Base-by-base conservation (phyloP, 2,113 vertebrate species). In the Suncus etruscus region DNA sequence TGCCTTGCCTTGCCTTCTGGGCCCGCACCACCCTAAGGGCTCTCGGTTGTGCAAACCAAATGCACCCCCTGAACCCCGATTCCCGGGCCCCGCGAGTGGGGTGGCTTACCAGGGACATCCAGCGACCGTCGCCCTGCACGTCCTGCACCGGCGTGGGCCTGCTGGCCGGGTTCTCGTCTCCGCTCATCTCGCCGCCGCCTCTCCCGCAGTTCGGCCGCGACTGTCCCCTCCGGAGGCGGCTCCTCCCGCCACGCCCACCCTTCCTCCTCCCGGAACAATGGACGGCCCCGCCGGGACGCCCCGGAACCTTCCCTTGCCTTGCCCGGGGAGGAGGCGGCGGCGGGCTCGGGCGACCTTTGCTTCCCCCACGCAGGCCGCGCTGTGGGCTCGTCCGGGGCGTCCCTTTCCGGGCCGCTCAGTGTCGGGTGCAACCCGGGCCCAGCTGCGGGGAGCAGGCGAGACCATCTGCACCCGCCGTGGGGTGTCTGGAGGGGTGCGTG, bases 81-180 rank as follows among this genome's bases (percentile, higher is more conserved):
- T 32, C 48, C 81, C 0, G 27, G 61, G 39, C n/a, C n/a, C 50
- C 27, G 24, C 31, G 9, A 68, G 47, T 18, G 5, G 18, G 61
- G 66, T 63, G 32, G 31, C 98, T 97, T 95, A 99, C 99, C 98
- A 99, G 90, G n/a, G 98, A 98, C 97, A 99, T 98, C 99, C 99
- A 99, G 88, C 98, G 98, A 83, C 97, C 98, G 92, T 99, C 98
- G 92, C 99, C 99, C 72, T 99, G 98, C 77, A 87, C 95, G 91
- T 99, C 98, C 73, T 95, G 86, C 95, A 98, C 97, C 27, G 98
- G 95, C 39, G 98, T 98, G 92, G 99, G 98, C 92, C 97, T 98
- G 97, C 98, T 98, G 94, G 98, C 99, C 32, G 98, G 98, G 92
- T 99, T 99, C 48, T 98, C 98, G 47, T 95, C 97, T 82, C 95